Evolutionary conservation across 2,797 vertebrate genomes (phyloP).

Genomic region (Cossypha niveicapilla): DNA sequence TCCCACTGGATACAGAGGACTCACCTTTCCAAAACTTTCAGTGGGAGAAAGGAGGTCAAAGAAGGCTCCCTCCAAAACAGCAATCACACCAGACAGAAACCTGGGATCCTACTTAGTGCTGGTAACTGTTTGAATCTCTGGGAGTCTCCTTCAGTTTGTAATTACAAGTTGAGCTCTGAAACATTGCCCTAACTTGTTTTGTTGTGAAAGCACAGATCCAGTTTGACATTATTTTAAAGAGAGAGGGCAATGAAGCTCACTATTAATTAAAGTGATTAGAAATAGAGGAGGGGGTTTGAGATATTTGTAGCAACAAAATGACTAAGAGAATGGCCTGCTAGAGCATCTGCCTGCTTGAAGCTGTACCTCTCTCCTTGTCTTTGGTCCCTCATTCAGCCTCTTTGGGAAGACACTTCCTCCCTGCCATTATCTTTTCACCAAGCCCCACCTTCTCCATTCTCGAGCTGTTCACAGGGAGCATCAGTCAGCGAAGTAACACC

Average conservation of each 20-base stretch:
- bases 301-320: background rate
- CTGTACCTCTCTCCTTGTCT: background rate
- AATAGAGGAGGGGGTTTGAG: background rate
- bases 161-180: conserved; percentile 52
- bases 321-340: background rate
- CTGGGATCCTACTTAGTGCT: background rate
- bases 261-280: background rate
- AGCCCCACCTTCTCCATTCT: background rate
- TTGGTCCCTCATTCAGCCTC: background rate
- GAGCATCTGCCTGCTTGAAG: background rate
- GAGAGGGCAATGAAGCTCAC: background rate
- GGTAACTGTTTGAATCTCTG: conserved; percentile 49
- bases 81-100: background rate
- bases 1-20: background rate
- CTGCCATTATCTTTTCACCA: background rate
- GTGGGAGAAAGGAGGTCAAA: background rate
- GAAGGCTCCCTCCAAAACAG: background rate
- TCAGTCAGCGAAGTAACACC: background rate
- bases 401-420: background rate
- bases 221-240: conserved; percentile 41
- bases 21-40: background rate
- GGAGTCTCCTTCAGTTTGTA: conserved; percentile 58
- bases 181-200: conserved; percentile 51
- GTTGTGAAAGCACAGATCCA: conserved; percentile 51
- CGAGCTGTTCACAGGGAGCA: background rate